Evolutionary conservation across 2,113 vertebrate species (phyloP).

Genomic region (Lasiurus cinereus): DNA sequence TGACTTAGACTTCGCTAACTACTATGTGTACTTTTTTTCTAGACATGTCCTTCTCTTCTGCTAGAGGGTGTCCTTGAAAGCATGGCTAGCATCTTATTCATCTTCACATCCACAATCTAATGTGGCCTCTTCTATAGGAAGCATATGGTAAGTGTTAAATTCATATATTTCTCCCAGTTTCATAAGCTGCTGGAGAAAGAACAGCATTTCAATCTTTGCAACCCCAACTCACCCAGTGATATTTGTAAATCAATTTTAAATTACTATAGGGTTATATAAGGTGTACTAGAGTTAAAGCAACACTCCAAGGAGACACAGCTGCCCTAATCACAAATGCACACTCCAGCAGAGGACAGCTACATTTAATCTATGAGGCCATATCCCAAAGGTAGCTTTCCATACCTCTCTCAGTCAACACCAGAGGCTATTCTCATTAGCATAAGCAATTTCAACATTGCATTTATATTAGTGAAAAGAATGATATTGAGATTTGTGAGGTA

Average conservation of each 20-base stretch:
- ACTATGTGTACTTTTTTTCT: not conserved
- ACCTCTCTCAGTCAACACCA: not conserved
- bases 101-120: not conserved
- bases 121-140: not conserved
- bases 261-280: not conserved
- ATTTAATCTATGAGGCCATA: not conserved
- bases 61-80: not conserved
- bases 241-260: conserved; percentile 10
- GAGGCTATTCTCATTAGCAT: not conserved
- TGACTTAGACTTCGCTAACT: not conserved
- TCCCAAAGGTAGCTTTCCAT: not conserved
- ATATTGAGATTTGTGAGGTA: not conserved
- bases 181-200: not conserved
- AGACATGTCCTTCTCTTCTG: not conserved
- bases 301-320: not conserved
- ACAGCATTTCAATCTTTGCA: not conserved
- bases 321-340: not conserved
- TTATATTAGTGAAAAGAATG: not conserved
- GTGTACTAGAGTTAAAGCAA: not conserved
- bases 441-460: not conserved
- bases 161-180: not conserved
- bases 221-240: not conserved
- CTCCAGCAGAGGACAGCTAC: not conserved
- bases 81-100: not conserved
- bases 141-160: not conserved